Conservation (phyloP, 2,888 invertebrate species). For the Gortyna flavago region DNA sequence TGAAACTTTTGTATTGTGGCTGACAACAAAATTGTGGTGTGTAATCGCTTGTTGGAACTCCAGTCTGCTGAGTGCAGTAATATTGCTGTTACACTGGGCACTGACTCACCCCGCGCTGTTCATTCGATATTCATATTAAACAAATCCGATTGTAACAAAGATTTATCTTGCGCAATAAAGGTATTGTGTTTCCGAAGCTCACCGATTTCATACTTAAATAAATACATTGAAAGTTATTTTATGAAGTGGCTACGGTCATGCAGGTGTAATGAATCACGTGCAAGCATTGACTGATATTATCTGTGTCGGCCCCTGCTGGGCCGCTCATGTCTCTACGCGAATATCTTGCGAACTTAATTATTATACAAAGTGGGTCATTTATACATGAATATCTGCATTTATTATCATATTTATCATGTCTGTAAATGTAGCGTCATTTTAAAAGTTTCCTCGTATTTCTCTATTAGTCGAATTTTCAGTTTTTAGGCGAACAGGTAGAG, state of each 20-base stretch:
- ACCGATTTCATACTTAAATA: constrained; percentile 75
- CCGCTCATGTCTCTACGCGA: constrained; percentile 54
- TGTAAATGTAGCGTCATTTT: constrained; percentile 13
- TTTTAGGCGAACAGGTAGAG: neutral
- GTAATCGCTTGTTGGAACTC: constrained; percentile 70
- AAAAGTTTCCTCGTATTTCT: neutral
- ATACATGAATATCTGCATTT: constrained; percentile 40
- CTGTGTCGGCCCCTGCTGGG: constrained; percentile 46
- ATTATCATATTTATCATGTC: constrained; percentile 38
- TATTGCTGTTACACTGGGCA: constrained; percentile 63
- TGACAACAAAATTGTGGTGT: constrained; percentile 67
- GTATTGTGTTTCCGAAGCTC: constrained; percentile 74
- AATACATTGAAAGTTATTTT: constrained; percentile 75
- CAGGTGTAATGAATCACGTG: constrained; percentile 71
- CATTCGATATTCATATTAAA: constrained; percentile 80
- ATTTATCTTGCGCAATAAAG: constrained; percentile 83
- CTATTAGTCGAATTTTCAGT: neutral
- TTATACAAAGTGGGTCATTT: constrained; percentile 48
- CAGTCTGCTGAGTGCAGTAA: constrained; percentile 68
- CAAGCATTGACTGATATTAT: constrained; percentile 68
- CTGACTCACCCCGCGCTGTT: constrained; percentile 76
- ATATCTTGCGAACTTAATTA: constrained; percentile 59
- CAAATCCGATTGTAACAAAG: constrained; percentile 80
- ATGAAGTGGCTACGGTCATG: constrained; percentile 63
- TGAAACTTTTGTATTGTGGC: constrained; percentile 68